These are phyloP conservation scores for Ernsta delagoae DNA, from an alignment of 2,888 invertebrate genomes.

Conservation along the genomic window DNA sequence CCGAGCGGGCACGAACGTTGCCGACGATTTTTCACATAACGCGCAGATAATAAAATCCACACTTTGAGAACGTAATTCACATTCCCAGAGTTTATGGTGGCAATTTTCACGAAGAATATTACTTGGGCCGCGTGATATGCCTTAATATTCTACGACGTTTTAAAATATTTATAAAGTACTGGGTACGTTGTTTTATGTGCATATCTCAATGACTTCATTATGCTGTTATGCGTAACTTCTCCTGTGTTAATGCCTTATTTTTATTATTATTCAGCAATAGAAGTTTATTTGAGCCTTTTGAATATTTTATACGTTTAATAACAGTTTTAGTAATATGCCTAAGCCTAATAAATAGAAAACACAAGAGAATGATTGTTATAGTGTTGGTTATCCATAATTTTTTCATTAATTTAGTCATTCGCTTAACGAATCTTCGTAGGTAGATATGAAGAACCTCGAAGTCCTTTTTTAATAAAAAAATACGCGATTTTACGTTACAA, in stretches of 20 bases:
- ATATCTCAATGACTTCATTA: slow-evolving; percentile 38
- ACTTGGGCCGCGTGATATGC: slow-evolving; percentile 67
- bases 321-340: too few species aligned
- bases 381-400: too few species aligned
- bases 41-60: slow-evolving; percentile 76
- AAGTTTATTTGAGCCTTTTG: not conserved
- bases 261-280: slow-evolving; percentile 11
- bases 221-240: slow-evolving; percentile 32
- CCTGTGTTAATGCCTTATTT: slow-evolving; percentile 21
- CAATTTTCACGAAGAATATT: slow-evolving; percentile 75
- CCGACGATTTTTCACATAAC: slow-evolving; percentile 66
- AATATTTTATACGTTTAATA: not conserved
- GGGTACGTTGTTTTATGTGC: slow-evolving; percentile 52
- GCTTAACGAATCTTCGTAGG: too few species aligned
- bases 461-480: too few species aligned
- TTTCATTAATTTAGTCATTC: too few species aligned
- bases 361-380: too few species aligned
- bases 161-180: slow-evolving; percentile 78
- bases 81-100: slow-evolving; percentile 71
- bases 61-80: slow-evolving; percentile 76
- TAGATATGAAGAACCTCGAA: too few species aligned
- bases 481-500: too few species aligned
- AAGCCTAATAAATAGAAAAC: too few species aligned
- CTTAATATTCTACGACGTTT: slow-evolving; percentile 79
- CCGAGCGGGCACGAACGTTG: slow-evolving; percentile 50